phyloP scores from a whole-genome alignment of 2,888 invertebrate species.

The Heliothis peltigera region DNA sequence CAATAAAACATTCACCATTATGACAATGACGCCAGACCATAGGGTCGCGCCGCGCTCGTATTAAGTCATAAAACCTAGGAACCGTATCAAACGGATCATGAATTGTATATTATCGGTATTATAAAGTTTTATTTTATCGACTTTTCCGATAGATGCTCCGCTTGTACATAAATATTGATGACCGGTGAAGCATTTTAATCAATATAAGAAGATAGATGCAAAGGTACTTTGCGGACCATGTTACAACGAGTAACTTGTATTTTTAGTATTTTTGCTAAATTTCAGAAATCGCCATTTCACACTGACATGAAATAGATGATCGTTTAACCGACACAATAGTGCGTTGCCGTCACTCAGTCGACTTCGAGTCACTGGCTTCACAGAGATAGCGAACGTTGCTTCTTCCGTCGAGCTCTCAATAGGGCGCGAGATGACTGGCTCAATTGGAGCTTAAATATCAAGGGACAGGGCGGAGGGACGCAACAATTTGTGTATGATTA shows the following conservation, averaged over 20 bases:
- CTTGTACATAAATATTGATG: constrained; percentile 18
- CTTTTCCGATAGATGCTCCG: constrained; percentile 11
- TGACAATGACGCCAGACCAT: constrained; percentile 66
- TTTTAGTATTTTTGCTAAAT: neutral
- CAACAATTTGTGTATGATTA: constrained; percentile 67
- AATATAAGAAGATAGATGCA: neutral
- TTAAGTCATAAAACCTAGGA: constrained; percentile 57
- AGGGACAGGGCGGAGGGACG: constrained; percentile 61
- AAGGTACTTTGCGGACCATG: neutral
- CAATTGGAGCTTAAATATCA: constrained; percentile 78
- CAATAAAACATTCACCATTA: constrained; percentile 85
- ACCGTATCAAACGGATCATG: constrained; percentile 47
- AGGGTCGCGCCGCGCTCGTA: constrained; percentile 50
- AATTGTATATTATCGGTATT: constrained; percentile 38
- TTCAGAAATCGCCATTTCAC: constrained; percentile 33
- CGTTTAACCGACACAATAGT: constrained; percentile 47
- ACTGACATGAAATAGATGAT: constrained; percentile 36
- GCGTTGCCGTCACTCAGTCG: constrained; percentile 65
- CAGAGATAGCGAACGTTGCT: constrained; percentile 64
- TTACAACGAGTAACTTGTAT: neutral
- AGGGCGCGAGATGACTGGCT: constrained; percentile 80
- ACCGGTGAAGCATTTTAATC: neutral
- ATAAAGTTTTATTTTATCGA: constrained; percentile 37
- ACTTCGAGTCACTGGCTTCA: constrained; percentile 58
- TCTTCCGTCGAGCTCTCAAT: constrained; percentile 70